A percentile compares a stretch with the other conserved stretches of the same genome.
Conservation (phyloP, 2,888 invertebrate species). For the Alcis repandata region DNA sequence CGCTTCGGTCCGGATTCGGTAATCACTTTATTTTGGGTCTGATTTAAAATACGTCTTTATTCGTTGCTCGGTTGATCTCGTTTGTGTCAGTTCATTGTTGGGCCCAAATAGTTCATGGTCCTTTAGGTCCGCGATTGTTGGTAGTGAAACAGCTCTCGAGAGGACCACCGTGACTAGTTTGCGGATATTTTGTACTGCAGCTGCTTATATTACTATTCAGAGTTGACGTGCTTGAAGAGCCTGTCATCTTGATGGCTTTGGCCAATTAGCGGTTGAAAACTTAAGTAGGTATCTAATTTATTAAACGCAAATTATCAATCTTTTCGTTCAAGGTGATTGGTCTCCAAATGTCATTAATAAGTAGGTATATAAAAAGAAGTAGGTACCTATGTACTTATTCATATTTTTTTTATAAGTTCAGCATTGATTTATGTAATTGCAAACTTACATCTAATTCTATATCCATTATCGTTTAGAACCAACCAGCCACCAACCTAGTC, state of each 20-base stretch:
- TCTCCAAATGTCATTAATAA: too few species aligned
- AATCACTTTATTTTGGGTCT: constrained; percentile 74
- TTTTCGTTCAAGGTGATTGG: too few species aligned
- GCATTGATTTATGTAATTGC: too few species aligned
- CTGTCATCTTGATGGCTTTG: not conserved
- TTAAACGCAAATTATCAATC: too few species aligned
- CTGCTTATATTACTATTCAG: constrained; percentile 38
- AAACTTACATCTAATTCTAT: too few species aligned
- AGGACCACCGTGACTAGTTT: constrained; percentile 45
- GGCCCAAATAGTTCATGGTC: constrained; percentile 72
- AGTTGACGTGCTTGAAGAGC: not conserved
- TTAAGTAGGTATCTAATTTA: not conserved
- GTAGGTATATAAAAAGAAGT: too few species aligned
- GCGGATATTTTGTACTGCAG: constrained; percentile 37
- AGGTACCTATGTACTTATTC: too few species aligned
- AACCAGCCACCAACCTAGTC: too few species aligned
- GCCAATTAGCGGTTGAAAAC: not conserved
- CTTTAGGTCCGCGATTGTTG: constrained; percentile 59
- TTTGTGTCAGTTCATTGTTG: constrained; percentile 71
- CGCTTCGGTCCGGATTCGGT: constrained; percentile 54
- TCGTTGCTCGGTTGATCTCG: constrained; percentile 69
- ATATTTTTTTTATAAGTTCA: too few species aligned
- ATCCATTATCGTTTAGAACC: too few species aligned
- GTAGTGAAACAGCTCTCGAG: constrained; percentile 42
- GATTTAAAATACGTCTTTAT: constrained; percentile 51